Percentiles rank a stretch among this genome's conserved stretches.
These are phyloP conservation scores for Drosophila pectinifera DNA, from an alignment of 1,140 invertebrate genomes.

Conservation along the genomic window DNA sequence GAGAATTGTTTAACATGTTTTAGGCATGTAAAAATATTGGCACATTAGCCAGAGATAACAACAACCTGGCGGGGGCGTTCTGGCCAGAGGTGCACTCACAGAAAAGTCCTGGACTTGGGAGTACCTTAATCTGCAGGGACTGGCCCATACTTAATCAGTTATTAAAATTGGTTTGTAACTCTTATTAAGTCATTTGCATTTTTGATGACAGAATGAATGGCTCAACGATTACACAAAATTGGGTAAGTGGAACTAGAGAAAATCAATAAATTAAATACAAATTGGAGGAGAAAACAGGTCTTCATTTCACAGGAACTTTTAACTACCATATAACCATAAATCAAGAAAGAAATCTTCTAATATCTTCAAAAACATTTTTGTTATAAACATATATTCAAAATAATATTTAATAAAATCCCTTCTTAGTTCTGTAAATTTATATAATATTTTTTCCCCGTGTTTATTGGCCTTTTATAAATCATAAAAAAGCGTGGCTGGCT, in stretches of 20 bases:
- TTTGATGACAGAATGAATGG: background rate
- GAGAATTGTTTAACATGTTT: constrained; percentile 69
- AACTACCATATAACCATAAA: too few relatives aligned
- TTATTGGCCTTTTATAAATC: constrained; percentile 15
- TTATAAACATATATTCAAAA: too few relatives aligned
- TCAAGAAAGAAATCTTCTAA: too few relatives aligned
- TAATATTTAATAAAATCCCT: too few relatives aligned
- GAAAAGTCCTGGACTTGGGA: background rate
- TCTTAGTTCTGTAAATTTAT: background rate
- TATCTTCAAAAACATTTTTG: too few relatives aligned
- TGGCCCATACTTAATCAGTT: background rate
- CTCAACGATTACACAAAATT: background rate
- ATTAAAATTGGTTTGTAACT: background rate
- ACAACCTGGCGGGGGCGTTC: constrained; percentile 22
- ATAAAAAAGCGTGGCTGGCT: constrained; percentile 18
- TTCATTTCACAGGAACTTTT: too few relatives aligned
- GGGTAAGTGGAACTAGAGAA: background rate
- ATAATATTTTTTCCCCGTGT: too few relatives aligned
- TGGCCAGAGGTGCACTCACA: background rate
- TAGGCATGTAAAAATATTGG: constrained; percentile 78
- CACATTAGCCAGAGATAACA: constrained; percentile 77
- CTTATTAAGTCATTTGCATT: constrained; percentile 11
- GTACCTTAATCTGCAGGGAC: background rate
- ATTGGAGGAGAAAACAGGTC: too few relatives aligned
- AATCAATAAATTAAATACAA: too few relatives aligned